A percentile compares a stretch with the other conserved stretches of the same genome.
These are phyloP conservation scores for Malurus splendens DNA, from an alignment of 2,797 vertebrate genomes.

Conservation along the genomic window DNA sequence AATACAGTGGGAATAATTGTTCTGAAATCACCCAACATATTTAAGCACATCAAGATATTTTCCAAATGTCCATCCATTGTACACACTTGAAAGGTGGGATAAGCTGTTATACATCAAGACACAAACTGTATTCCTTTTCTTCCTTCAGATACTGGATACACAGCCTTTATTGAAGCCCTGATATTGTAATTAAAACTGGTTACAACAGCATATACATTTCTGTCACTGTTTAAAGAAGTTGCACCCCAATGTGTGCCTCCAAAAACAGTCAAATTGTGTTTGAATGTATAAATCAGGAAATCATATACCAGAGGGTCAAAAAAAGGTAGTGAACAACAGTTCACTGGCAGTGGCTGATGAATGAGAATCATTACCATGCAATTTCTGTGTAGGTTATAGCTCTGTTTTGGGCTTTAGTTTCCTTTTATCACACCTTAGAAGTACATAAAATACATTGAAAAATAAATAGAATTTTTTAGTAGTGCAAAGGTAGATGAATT, in stretches of 20 bases:
- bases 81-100: not conserved
- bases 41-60: not conserved
- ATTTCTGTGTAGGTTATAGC: not conserved
- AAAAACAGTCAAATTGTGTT: not conserved
- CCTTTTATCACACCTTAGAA: not conserved
- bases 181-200: not conserved
- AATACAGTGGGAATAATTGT: rapidly evolving
- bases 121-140: not conserved
- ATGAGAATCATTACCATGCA: not conserved
- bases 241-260: not conserved
- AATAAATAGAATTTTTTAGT: not conserved
- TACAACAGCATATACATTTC: not conserved
- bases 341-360: not conserved
- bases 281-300: not conserved
- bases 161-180: not conserved
- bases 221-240: not conserved
- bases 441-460: not conserved
- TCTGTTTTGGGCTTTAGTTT: not conserved
- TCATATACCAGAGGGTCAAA: not conserved
- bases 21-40: not conserved
- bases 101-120: not conserved
- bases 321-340: not conserved
- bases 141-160: not conserved
- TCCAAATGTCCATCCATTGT: not conserved
- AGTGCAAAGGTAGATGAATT: not conserved